Base-by-base conservation (phyloP, 2,888 invertebrate genomes). In the Thymelicus lineola region DNA sequence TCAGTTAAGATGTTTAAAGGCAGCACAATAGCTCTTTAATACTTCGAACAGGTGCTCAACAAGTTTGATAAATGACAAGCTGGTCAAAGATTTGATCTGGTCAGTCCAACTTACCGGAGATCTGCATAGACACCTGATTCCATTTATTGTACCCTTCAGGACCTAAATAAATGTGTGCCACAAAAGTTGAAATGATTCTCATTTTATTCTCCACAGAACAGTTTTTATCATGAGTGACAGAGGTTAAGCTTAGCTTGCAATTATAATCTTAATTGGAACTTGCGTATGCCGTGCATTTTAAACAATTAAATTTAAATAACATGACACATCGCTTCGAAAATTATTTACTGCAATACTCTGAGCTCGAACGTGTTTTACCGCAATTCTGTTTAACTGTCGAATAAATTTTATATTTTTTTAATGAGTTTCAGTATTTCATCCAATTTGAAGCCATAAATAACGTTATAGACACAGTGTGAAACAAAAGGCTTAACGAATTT, bases 241-340 rank as follows among this genome's bases (percentile, higher is more conserved):
- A 46, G 63, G 62, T 69, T 69, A 62, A 69, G 46, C 68, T 57
- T 57, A 38, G 63, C 36, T 53, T 55, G 70, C 71, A 66, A 66
- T 66, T 71, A 66, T 71, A 71, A 71, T 61, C 66, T 71, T 71
- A 71, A 66, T 71, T 71, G 66, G 50, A 71, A 61, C 48, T 66
- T 71, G 71, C 60, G 60, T 60, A 50, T 60, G 55, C 17, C 46
- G 60, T 53, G 50, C 46, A 45, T 65, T 70, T 70, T 46, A 70
- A 65, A 65, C 55, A 61, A 70, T 65, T 70, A 60, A 65, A 60
- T 66, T 66, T 48, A 66, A 71, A 66, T 66, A 57, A 57, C 45
- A 62, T 66, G 61, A 66, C 57, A 62, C 70, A 71, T 61, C 38
- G 48, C 53, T 45, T 20, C 48, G 57, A 57, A 61, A 66, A 68